phyloP scores from a whole-genome alignment of 1,140 invertebrate genomes.

The Venturia canescens region DNA sequence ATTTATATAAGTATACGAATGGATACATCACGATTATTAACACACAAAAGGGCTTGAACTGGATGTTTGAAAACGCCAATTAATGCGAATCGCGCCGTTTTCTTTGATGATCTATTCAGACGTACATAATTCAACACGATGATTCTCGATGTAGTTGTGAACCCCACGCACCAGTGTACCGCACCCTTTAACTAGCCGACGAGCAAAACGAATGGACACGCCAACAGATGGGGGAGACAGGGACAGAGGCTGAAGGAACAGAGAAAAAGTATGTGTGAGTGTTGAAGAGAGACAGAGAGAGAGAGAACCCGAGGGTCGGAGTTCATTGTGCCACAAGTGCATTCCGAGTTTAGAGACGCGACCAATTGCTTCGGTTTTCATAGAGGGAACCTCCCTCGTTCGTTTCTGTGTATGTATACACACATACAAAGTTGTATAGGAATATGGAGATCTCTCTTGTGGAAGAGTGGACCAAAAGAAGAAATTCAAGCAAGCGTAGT shows the following conservation, averaged over 20 bases:
- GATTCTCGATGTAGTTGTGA: conserved; percentile 6
- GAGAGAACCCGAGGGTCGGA: conserved; percentile 63
- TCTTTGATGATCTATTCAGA: neutral
- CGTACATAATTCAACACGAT: neutral
- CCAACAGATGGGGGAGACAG: conserved; percentile 32
- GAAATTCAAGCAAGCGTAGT: conserved; percentile 12
- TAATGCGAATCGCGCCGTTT: neutral
- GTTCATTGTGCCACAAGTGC: conserved; percentile 72
- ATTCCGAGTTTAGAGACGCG: conserved; percentile 60
- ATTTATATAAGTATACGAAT: too few relatives aligned
- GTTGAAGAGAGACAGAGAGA: conserved; percentile 30
- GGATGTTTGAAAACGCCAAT: too few relatives aligned
- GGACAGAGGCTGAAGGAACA: conserved; percentile 25
- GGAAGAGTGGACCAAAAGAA: conserved; percentile 27
- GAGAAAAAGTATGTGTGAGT: conserved; percentile 39
- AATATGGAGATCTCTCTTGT: neutral
- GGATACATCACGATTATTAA: too few relatives aligned
- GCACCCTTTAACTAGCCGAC: conserved; percentile 41
- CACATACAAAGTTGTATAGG: too few relatives aligned
- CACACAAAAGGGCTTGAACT: too few relatives aligned
- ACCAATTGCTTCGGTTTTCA: conserved; percentile 61
- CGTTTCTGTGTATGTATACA: neutral
- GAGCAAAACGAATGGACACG: conserved; percentile 23
- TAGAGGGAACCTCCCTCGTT: conserved; percentile 24
- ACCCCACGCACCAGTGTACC: conserved; percentile 23